These are phyloP conservation scores for Caretta caretta DNA, from an alignment of 2,113 vertebrate species.

Conservation along the genomic window DNA sequence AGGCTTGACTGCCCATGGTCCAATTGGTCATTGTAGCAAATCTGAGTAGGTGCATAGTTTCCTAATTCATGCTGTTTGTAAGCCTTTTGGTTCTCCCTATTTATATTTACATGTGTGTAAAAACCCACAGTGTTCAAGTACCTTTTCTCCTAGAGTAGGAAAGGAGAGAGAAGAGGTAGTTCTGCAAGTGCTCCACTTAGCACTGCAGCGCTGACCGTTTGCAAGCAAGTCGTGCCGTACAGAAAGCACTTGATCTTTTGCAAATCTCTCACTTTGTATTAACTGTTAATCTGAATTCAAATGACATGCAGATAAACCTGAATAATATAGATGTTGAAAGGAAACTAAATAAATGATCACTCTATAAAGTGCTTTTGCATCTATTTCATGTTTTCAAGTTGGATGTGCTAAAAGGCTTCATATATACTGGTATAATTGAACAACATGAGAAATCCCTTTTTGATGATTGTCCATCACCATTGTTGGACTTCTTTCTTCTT, in stretches of 20 bases:
- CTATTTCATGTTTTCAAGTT: background rate
- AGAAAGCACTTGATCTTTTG: background rate
- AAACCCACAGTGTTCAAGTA: accelerated
- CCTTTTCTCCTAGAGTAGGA: background rate
- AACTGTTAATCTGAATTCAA: background rate
- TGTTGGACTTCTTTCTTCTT: too few relatives aligned
- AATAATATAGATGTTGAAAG: background rate
- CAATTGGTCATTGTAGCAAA: background rate
- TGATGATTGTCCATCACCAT: too few relatives aligned
- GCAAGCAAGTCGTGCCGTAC: background rate
- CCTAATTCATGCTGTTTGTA: background rate
- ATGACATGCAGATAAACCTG: background rate
- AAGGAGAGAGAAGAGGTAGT: background rate
- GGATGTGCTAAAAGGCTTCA: background rate
- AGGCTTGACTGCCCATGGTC: background rate
- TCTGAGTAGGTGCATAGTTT: slow-evolving; percentile 32
- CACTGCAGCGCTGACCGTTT: accelerated
- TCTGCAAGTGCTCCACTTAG: accelerated
- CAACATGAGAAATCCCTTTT: background rate
- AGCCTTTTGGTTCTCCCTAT: background rate
- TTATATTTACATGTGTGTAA: background rate
- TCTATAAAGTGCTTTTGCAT: background rate
- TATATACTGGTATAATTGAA: background rate
- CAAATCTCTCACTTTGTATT: background rate
- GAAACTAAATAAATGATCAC: background rate